phyloP scores from a whole-genome alignment of 2,888 invertebrate genomes.

The Hemistola chrysoprasaria region DNA sequence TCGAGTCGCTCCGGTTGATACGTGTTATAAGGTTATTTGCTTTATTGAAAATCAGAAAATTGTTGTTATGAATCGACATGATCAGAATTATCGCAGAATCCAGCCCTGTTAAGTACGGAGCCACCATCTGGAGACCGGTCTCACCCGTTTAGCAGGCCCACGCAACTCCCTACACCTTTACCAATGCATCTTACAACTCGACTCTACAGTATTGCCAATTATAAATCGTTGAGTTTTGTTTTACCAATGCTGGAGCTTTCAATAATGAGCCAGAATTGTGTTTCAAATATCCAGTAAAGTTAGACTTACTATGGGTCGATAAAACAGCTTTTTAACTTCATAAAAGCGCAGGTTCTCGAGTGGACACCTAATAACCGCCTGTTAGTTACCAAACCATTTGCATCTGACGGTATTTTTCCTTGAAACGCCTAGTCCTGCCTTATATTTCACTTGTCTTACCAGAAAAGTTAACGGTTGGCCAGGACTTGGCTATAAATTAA shows the following conservation, averaged over 20 bases:
- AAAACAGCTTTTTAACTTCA: conserved; percentile 35
- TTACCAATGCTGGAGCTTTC: not conserved
- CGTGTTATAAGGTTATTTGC: no score
- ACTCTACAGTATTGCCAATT: conserved; percentile 3
- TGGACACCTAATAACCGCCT: conserved; percentile 58
- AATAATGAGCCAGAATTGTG: conserved; percentile 29
- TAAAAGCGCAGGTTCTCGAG: conserved; percentile 51
- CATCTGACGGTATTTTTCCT: conserved; percentile 67
- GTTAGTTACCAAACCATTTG: conserved; percentile 66
- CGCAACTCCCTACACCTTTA: conserved; percentile 56
- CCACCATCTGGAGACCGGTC: conserved; percentile 77
- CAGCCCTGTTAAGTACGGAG: conserved; percentile 51
- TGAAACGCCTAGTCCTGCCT: conserved; percentile 48
- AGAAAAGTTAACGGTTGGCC: conserved; percentile 44
- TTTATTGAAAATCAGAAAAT: conserved; percentile 7
- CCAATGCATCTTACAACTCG: conserved; percentile 40
- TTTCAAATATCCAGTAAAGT: conserved; percentile 1
- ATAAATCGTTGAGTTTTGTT: conserved; percentile 23
- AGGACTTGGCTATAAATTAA: conserved; percentile 32
- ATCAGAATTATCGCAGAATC: conserved; percentile 40
- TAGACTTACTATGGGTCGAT: conserved; percentile 6
- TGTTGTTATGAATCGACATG: conserved; percentile 12
- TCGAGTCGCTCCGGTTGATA: no score
- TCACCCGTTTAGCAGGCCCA: conserved; percentile 73
- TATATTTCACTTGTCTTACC: conserved; percentile 44